Evolutionary conservation across 2,888 invertebrate genomes (phyloP).

Genomic region (Xanthorhoe spadicearia): DNA sequence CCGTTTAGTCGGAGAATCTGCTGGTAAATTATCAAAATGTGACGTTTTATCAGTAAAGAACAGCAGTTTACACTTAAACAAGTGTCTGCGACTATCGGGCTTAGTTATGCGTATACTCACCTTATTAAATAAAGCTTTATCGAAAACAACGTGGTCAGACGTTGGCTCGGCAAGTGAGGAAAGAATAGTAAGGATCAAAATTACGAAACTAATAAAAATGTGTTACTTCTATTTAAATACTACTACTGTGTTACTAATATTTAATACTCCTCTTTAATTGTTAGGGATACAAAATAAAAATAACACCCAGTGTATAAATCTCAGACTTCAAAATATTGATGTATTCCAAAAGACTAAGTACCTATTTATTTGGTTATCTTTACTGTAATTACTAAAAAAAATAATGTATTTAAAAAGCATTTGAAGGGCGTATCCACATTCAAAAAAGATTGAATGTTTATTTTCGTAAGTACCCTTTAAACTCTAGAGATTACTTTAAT

Average conservation of each 20-base stretch:
- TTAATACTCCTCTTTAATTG: no score
- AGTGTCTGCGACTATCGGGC: slow-evolving; percentile 71
- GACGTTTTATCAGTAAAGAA: slow-evolving; percentile 78
- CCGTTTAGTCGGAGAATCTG: slow-evolving; percentile 54
- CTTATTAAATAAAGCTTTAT: slow-evolving; percentile 80
- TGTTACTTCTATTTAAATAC: no score
- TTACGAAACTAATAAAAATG: no score
- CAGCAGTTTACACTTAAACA: slow-evolving; percentile 84
- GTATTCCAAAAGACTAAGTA: no score
- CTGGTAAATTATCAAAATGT: slow-evolving; percentile 80
- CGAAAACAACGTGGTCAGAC: slow-evolving; percentile 52
- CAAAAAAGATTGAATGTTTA: slow-evolving; percentile 18
- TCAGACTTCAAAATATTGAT: no score
- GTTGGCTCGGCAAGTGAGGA: slow-evolving; percentile 37
- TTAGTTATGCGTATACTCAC: slow-evolving; percentile 75
- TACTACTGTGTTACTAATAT: no score
- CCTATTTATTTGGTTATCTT: no score
- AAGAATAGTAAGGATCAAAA: slow-evolving; percentile 50
- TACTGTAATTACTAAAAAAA: no score
- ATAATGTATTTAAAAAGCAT: not conserved
- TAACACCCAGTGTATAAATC: no score
- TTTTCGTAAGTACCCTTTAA: slow-evolving; percentile 32
- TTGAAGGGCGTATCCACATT: slow-evolving; percentile 12
- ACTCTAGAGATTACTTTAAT: slow-evolving; percentile 39
- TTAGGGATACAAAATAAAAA: no score